These are phyloP conservation scores for Balearica regulorum DNA, from an alignment of 2,797 vertebrate species.

Conservation along the genomic window DNA sequence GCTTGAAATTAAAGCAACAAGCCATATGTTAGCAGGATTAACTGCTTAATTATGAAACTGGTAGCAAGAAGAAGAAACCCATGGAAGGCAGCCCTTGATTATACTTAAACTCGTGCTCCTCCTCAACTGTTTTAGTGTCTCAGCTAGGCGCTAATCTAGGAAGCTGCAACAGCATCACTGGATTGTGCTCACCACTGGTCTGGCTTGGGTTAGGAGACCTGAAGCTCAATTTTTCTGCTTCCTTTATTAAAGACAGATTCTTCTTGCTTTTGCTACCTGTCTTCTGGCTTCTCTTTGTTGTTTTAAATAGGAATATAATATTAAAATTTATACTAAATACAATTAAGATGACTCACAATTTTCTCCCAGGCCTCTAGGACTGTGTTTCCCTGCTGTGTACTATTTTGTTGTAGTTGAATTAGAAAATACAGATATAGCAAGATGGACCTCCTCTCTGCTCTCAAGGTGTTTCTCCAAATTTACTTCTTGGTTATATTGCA, in stretches of 20 bases:
- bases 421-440: not conserved
- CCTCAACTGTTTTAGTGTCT: not conserved
- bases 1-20: conserved; percentile 52
- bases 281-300: not conserved
- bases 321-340: not conserved
- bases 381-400: not conserved
- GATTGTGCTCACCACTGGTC: not conserved
- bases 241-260: not conserved
- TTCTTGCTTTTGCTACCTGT: not conserved
- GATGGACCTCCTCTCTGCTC: not conserved
- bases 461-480: not conserved
- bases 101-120: not conserved
- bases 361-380: not conserved
- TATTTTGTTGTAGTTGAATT: not conserved
- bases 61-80: not conserved
- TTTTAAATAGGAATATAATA: not conserved
- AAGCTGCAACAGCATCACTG: not conserved
- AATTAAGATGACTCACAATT: not conserved
- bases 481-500: not conserved
- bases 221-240: not conserved
- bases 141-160: not conserved
- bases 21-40: not conserved
- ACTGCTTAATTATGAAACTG: conserved; percentile 12
- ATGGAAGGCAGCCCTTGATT: not conserved
- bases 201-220: not conserved